Percentiles rank a stretch among this genome's conserved stretches.
These are phyloP conservation scores for Archips xylosteana DNA, from an alignment of 2,888 invertebrate genomes.

Conservation along the genomic window DNA sequence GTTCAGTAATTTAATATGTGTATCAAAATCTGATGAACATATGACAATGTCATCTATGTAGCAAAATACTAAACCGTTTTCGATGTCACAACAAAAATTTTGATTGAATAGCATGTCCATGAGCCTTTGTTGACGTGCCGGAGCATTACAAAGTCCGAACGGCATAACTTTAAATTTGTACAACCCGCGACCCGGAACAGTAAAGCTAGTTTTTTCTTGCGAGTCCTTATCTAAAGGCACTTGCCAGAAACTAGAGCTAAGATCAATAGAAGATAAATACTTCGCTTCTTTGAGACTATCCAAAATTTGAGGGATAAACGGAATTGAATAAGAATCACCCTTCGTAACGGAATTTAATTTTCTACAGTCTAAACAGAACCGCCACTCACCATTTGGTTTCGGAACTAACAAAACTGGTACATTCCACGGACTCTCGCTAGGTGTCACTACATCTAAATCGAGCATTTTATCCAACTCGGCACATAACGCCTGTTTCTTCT, in stretches of 20 bases:
- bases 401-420: background rate
- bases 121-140: slow-evolving; percentile 34
- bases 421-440: background rate
- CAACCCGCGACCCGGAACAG: slow-evolving; percentile 41
- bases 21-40: slow-evolving; percentile 31
- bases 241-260: background rate
- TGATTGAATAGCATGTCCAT: slow-evolving; percentile 18
- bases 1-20: slow-evolving; percentile 34
- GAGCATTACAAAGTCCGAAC: slow-evolving; percentile 40
- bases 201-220: slow-evolving; percentile 33
- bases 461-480: background rate
- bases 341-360: no score
- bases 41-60: slow-evolving; percentile 45
- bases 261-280: background rate
- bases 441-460: background rate
- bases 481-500: background rate
- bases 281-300: no score
- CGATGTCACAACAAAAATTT: background rate
- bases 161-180: slow-evolving; percentile 43
- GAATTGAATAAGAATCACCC: no score
- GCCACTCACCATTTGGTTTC: no score
- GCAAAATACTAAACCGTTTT: slow-evolving; percentile 30
- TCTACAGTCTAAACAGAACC: no score
- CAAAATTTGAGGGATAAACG: no score
- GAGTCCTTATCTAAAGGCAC: background rate